Percentiles rank a stretch among this genome's conserved stretches.
phyloP scores from a whole-genome alignment of 1,140 invertebrate species.

The Periplaneta americana region DNA sequence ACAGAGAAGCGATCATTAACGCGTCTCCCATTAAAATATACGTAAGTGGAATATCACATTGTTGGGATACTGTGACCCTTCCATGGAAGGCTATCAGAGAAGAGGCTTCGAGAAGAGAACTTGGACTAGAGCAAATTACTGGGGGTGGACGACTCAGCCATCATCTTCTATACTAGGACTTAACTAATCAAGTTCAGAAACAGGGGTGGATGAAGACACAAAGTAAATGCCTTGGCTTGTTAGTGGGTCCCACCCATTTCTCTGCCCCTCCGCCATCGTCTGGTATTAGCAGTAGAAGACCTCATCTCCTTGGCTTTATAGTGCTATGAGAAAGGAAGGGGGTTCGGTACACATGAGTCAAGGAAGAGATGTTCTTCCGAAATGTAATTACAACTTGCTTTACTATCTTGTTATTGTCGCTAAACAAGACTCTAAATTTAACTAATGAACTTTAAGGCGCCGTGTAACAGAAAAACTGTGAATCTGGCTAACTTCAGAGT shows the following conservation, averaged over 20 bases:
- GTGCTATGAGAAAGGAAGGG: not conserved
- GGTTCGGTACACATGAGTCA: not conserved
- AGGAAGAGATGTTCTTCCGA: not conserved
- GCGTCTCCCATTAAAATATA: not conserved
- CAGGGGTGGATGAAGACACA: not conserved
- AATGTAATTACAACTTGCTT: not conserved
- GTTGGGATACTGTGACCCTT: not conserved
- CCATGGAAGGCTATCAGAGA: not conserved
- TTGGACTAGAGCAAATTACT: not conserved
- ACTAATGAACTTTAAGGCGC: not conserved
- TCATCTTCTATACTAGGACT: not conserved
- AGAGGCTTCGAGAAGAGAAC: not conserved
- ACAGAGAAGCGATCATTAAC: not conserved
- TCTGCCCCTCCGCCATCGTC: no score
- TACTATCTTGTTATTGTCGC: no score
- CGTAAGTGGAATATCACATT: not conserved
- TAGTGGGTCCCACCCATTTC: not conserved
- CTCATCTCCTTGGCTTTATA: not conserved
- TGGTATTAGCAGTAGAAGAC: not conserved
- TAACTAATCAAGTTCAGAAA: not conserved
- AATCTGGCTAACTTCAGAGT: no score
- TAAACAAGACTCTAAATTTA: no score
- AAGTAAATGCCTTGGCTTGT: not conserved
- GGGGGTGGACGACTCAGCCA: not conserved
- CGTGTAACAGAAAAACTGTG: not conserved